Conservation (phyloP, 2,113 vertebrate genomes). For the Trinectes maculatus region DNA sequence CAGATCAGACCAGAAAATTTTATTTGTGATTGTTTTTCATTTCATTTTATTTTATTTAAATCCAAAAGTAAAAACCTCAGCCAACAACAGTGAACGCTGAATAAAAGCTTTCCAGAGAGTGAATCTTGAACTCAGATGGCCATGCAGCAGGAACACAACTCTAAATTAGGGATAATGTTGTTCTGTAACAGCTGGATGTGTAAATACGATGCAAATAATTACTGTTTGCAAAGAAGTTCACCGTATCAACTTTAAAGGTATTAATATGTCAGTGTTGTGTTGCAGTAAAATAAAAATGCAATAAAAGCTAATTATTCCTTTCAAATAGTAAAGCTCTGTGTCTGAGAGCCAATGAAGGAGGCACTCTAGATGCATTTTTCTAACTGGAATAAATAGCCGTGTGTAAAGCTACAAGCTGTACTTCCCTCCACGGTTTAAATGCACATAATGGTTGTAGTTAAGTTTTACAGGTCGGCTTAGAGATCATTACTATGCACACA, state of each 20-base stretch:
- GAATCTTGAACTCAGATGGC: background rate
- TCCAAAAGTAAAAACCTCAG: no score
- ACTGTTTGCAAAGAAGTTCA: background rate
- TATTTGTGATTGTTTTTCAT: no score
- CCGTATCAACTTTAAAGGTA: background rate
- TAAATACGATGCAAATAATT: constrained; percentile 1
- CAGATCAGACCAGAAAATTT: no score
- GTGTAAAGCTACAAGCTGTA: constrained; percentile 49
- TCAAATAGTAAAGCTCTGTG: background rate
- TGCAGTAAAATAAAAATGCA: background rate
- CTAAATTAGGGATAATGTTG: background rate
- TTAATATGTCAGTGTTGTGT: background rate
- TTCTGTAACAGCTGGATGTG: background rate
- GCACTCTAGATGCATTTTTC: constrained; percentile 47
- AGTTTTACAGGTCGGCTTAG: constrained; percentile 75
- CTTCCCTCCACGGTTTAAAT: constrained; percentile 64
- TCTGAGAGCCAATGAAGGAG: constrained; percentile 23
- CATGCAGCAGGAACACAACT: background rate
- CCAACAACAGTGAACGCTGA: no score
- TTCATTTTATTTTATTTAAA: no score
- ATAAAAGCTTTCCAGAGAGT: no score
- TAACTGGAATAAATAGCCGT: constrained; percentile 54
- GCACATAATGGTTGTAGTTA: constrained; percentile 78
- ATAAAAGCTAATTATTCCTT: constrained; percentile 11
- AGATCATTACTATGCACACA: constrained; percentile 71